These are phyloP conservation scores for Elaeidobius kamerunicus DNA, from an alignment of 2,888 invertebrate species.

Conservation along the genomic window DNA sequence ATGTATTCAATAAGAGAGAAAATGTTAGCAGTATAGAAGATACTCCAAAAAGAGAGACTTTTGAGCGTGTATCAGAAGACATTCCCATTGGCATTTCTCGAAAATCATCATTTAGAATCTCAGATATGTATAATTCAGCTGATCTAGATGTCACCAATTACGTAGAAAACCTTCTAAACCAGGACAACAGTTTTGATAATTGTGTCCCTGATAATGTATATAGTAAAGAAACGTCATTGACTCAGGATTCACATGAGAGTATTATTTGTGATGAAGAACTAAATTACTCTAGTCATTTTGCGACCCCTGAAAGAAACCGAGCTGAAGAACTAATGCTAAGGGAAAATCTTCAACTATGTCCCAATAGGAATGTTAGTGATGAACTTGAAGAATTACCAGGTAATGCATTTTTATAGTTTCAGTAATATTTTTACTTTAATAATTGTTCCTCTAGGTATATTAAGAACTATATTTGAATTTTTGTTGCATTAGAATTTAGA, in stretches of 20 bases:
- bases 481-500: no score
- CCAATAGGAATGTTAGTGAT: no score
- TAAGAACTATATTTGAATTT: background rate
- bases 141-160: slow-evolving; percentile 39
- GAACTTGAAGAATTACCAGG: no score
- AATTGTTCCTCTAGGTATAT: no score
- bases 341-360: no score
- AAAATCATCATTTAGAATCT: slow-evolving; percentile 4
- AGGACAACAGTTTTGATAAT: slow-evolving; percentile 23
- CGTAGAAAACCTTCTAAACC: slow-evolving; percentile 32
- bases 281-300: slow-evolving; percentile 54
- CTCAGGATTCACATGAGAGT: slow-evolving; percentile 36
- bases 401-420: no score
- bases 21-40: background rate
- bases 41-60: background rate
- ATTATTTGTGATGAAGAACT: slow-evolving; percentile 60
- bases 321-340: no score
- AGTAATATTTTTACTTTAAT: no score
- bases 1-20: no score
- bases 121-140: slow-evolving; percentile 24
- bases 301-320: slow-evolving; percentile 1
- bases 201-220: background rate
- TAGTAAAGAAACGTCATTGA: slow-evolving; percentile 13
- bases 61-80: background rate
- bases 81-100: no score